These are phyloP conservation scores for Luehdorfia chinensis DNA, from an alignment of 1,140 invertebrate species.

Conservation along the genomic window DNA sequence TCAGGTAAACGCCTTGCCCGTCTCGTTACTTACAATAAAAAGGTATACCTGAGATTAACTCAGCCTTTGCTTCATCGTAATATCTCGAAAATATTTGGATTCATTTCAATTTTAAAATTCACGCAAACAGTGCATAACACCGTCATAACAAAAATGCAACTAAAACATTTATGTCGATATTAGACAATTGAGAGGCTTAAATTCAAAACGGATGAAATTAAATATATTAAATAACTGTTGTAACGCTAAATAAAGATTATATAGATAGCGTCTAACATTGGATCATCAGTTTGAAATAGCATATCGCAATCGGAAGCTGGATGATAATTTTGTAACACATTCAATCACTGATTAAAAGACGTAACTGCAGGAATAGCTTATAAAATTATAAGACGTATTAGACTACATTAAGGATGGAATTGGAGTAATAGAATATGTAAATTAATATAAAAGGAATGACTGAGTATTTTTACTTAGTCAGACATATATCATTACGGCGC, in stretches of 20 bases:
- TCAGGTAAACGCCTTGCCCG: too few relatives aligned
- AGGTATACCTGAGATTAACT: too few relatives aligned
- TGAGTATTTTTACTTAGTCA: conserved; percentile 3
- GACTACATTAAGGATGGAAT: not conserved
- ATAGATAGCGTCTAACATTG: conserved; percentile 4
- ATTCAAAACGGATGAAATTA: too few relatives aligned
- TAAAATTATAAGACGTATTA: not conserved
- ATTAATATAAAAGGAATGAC: not conserved
- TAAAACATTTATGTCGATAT: too few relatives aligned
- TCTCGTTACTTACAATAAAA: too few relatives aligned
- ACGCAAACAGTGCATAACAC: too few relatives aligned
- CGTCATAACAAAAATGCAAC: too few relatives aligned
- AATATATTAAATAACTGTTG: too few relatives aligned
- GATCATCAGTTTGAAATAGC: conserved; percentile 15
- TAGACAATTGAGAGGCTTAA: too few relatives aligned
- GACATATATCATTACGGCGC: conserved; percentile 8
- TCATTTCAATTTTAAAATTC: too few relatives aligned
- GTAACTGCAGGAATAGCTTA: not conserved
- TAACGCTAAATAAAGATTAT: conserved; percentile 2
- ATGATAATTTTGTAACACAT: conserved; percentile 10
- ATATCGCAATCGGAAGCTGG: conserved; percentile 17
- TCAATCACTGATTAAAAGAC: not conserved
- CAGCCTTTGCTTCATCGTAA: too few relatives aligned
- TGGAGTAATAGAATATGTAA: not conserved
- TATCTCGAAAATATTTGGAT: too few relatives aligned